Evolutionary conservation across 2,113 vertebrate genomes (phyloP), one percentile per base, ranked within the genome.

Genomic region (Amphiprion ocellaris): DNA sequence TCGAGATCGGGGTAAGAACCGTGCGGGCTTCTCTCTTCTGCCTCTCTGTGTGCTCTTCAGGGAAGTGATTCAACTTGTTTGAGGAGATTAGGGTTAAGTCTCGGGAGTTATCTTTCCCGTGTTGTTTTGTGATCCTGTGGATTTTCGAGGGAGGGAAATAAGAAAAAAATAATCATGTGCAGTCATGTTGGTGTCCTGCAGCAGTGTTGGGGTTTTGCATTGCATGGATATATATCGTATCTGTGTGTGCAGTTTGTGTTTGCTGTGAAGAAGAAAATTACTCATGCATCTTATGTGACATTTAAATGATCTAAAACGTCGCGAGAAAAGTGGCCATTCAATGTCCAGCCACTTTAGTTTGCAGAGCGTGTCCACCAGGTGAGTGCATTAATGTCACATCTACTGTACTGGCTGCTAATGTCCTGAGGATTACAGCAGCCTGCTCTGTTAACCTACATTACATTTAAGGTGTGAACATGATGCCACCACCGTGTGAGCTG

Each of bases 11-110:
- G 89, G 92, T 91, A 88, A 92, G 91, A 77, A 54, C 41, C 81
- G 61, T 47, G 83, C 81, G 55, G 44, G 6, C 33, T 37, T 37
- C 33, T 28, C 53, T 52, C 79, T 74, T 88, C 26, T 26, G 26
- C 74, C 75, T 74, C 41, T 59, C 68, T n/a, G 70, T 74, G 68
- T 63, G 81, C 79, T 88, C 79, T 82, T 46, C 12, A 62, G 77
- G 74, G 83, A 89, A 91, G 86, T 90, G 89, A 90, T 84, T 83
- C 74, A 95, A 94, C 94, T 94, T 93, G 93, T 94, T 90, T 87
- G 77, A 91, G 77, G 82, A 84, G 89, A 94, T 94, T 90, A 92
- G 82, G 79, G 91, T 86, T 93, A 92, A 92, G 64, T 90, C 90
- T 69, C 63, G 39, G 69, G 84, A 92, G 82, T 85, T 37, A 93